A percentile compares a stretch with the other conserved stretches of the same genome.
These are phyloP conservation scores for Dexiosoma caninum DNA, from an alignment of 2,888 invertebrate genomes.

Conservation along the genomic window DNA sequence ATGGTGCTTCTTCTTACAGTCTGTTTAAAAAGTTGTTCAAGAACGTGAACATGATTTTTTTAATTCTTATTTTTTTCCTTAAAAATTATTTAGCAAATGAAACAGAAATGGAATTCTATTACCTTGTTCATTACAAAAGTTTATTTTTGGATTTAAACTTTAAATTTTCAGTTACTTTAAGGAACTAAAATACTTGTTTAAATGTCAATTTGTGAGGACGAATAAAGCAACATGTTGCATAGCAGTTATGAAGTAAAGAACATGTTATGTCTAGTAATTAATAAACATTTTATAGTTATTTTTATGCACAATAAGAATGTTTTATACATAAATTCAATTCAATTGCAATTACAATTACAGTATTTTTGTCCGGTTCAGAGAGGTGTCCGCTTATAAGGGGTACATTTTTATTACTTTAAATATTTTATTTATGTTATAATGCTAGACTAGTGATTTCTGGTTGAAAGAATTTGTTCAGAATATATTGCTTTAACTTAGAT, in stretches of 20 bases:
- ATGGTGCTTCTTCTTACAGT: slow-evolving; percentile 52
- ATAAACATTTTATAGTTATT: too few species aligned
- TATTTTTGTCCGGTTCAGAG: too few species aligned
- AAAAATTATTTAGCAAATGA: slow-evolving; percentile 21
- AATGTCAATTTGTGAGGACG: neutral
- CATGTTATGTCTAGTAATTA: too few species aligned
- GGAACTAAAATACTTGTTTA: neutral
- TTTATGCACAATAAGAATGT: too few species aligned
- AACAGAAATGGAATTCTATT: slow-evolving; percentile 12
- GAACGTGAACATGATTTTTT: slow-evolving; percentile 54
- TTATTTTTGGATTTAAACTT: slow-evolving; percentile 8
- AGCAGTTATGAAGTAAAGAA: neutral
- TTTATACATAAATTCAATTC: too few species aligned
- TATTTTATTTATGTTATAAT: too few species aligned
- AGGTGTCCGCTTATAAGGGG: too few species aligned
- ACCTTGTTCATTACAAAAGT: slow-evolving; percentile 18
- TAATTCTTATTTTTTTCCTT: slow-evolving; percentile 8
- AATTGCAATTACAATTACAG: too few species aligned
- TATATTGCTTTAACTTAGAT: too few species aligned
- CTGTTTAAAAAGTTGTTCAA: slow-evolving; percentile 59
- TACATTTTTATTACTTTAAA: too few species aligned
- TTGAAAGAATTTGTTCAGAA: too few species aligned
- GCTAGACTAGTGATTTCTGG: too few species aligned
- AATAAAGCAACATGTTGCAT: slow-evolving; percentile 5
- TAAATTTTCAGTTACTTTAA: slow-evolving; percentile 37